These are phyloP conservation scores for Drymodes brunneopygia DNA, from an alignment of 2,113 vertebrate genomes.

Conservation along the genomic window DNA sequence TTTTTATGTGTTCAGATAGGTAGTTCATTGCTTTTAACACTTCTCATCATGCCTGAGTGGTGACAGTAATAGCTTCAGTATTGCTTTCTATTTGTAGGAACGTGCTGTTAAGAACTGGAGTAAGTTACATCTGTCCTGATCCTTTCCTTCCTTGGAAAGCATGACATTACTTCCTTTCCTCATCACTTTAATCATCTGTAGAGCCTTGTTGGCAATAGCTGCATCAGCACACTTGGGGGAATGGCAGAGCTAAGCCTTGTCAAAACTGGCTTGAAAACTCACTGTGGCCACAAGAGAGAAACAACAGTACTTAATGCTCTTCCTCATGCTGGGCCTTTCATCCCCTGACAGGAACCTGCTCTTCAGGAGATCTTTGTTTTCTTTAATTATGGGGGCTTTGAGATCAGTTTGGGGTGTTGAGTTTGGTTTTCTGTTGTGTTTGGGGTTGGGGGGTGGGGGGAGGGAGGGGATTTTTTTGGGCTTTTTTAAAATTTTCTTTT, in stretches of 20 bases:
- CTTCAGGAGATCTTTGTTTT: neutral
- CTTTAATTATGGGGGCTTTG: neutral
- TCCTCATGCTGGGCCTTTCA: neutral
- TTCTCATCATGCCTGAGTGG: neutral
- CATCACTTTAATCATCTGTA: neutral
- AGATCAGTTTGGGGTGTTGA: neutral
- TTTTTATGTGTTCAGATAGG: neutral
- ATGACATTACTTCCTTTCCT: neutral
- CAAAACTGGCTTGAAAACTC: neutral
- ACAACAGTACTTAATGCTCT: neutral
- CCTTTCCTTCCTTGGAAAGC: neutral
- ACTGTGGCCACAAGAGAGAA: neutral
- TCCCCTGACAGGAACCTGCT: neutral
- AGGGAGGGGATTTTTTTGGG: rapidly evolving
- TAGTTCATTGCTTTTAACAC: conserved; percentile 4
- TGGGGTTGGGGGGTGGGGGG: neutral
- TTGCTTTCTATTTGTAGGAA: neutral
- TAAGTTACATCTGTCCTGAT: neutral
- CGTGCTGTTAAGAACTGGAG: neutral
- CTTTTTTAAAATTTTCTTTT: rapidly evolving
- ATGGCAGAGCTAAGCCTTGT: neutral
- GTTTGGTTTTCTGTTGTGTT: neutral
- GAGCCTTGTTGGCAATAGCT: neutral
- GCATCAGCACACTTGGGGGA: neutral
- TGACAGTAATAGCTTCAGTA: neutral